These are phyloP conservation scores for Anniella stebbinsi DNA, from an alignment of 2,797 vertebrate genomes.

Conservation along the genomic window DNA sequence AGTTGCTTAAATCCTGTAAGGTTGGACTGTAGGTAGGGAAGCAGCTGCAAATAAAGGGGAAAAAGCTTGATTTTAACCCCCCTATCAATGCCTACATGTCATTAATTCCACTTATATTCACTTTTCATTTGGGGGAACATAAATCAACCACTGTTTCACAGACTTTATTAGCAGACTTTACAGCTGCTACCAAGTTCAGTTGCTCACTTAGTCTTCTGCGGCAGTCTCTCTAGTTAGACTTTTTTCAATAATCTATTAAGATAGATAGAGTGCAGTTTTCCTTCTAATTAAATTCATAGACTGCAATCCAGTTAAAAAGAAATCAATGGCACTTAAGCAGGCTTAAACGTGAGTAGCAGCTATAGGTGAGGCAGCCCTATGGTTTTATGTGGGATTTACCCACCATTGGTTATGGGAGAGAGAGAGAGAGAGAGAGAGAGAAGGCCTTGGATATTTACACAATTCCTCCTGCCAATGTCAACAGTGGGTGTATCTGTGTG, in stretches of 20 bases:
- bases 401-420: constrained; percentile 39
- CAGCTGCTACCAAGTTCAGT: constrained; percentile 32
- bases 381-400: background rate
- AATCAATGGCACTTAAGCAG: constrained; percentile 39
- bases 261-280: constrained; percentile 34
- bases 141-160: constrained; percentile 37
- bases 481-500: background rate
- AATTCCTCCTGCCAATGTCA: background rate
- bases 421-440: constrained; percentile 34
- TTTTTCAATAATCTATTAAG: constrained; percentile 57
- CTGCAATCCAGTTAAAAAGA: constrained; percentile 19
- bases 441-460: background rate
- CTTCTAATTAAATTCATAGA: background rate
- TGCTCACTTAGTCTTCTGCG: constrained; percentile 42
- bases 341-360: background rate
- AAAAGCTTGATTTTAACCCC: constrained; percentile 52
- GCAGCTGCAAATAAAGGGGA: constrained; percentile 81
- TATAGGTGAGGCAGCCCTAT: background rate
- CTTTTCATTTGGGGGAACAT: constrained; percentile 47
- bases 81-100: background rate
- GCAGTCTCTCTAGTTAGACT: constrained; percentile 28
- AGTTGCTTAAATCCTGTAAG: constrained; percentile 93
- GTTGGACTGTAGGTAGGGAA: constrained; percentile 90
- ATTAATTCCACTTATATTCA: constrained; percentile 30
- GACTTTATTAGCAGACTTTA: constrained; percentile 36